Evolutionary conservation across 2,888 invertebrate genomes (phyloP).

Genomic region (Diachrysia chrysitis): DNA sequence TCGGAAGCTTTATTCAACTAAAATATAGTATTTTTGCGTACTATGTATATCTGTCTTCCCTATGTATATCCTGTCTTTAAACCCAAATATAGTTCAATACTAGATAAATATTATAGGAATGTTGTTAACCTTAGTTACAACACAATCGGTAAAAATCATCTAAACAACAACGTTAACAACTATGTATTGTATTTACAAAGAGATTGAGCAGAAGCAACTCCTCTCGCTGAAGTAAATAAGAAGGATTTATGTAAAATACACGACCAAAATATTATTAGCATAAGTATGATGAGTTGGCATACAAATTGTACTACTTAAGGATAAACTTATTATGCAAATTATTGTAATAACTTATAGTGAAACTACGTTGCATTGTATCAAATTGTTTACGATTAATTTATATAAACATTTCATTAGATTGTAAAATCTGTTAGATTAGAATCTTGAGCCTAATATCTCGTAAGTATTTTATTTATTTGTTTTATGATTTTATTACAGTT

Average conservation of each 20-base stretch:
- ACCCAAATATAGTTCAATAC: too few species aligned
- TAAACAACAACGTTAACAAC: too few species aligned
- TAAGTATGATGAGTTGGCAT: conserved; percentile 5
- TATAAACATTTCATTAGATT: background rate
- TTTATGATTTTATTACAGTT: conserved; percentile 11
- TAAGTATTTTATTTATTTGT: background rate
- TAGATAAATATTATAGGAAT: too few species aligned
- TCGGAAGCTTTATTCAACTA: too few species aligned
- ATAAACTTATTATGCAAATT: background rate
- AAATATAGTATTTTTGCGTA: too few species aligned
- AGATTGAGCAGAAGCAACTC: background rate
- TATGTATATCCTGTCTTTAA: too few species aligned
- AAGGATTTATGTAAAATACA: background rate
- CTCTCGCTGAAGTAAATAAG: background rate
- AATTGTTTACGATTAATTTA: background rate
- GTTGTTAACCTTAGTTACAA: too few species aligned
- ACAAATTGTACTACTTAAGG: conserved; percentile 2
- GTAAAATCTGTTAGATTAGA: background rate
- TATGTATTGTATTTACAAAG: too few species aligned
- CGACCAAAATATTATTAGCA: conserved; percentile 2
- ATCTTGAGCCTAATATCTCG: background rate
- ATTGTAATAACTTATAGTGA: background rate
- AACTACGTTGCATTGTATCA: background rate
- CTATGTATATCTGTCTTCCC: too few species aligned
- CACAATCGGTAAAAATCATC: too few species aligned